Conservation (phyloP, 2,797 vertebrate species). For the Phalanger gymnotis region DNA sequence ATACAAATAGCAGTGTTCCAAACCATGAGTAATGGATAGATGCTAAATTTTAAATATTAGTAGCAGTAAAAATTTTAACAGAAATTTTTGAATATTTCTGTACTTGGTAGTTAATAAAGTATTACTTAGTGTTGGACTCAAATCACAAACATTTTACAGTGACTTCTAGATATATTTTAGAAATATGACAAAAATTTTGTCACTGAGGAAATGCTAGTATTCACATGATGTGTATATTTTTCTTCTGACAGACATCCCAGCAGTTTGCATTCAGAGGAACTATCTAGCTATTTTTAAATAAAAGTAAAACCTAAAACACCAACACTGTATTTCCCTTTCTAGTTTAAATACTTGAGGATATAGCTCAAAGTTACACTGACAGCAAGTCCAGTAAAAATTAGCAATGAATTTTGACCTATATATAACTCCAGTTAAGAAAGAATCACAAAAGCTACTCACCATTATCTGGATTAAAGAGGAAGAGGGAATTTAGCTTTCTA, state of each 20-base stretch:
- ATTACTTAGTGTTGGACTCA: constrained; percentile 1
- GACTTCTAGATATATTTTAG: background rate
- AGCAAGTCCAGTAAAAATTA: background rate
- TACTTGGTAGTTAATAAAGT: background rate
- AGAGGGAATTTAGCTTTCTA: background rate
- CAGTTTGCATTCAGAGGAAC: background rate
- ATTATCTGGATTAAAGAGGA: background rate
- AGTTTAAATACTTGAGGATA: background rate
- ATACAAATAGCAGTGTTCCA: background rate
- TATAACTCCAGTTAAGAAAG: background rate
- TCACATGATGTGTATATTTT: background rate
- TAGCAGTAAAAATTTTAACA: constrained; percentile 5
- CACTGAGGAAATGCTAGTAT: background rate
- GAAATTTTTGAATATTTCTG: constrained; percentile 36
- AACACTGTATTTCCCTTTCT: background rate
- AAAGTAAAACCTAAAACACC: background rate
- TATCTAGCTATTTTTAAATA: background rate
- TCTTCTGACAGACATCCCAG: background rate
- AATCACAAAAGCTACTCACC: background rate
- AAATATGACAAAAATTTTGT: constrained; percentile 10
- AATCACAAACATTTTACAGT: background rate
- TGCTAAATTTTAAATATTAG: constrained; percentile 28
- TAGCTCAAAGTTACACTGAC: background rate
- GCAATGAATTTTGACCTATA: background rate
- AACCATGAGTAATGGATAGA: constrained; percentile 19